phyloP scores from a whole-genome alignment of 1,140 invertebrate species.

The Temnothorax curvispinosus region DNA sequence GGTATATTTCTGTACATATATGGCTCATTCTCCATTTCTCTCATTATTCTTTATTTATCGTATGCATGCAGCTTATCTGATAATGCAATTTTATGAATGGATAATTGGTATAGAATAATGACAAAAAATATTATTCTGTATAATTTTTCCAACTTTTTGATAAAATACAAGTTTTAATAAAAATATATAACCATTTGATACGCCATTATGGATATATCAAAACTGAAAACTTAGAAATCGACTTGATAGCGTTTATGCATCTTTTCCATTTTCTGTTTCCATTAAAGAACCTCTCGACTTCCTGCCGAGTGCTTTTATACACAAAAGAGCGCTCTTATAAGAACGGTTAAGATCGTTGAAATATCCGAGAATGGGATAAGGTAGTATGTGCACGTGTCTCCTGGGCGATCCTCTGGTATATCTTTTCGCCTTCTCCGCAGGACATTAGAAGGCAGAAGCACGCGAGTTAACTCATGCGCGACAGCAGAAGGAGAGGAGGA shows the following conservation, averaged over 20 bases:
- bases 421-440: slow-evolving; percentile 33
- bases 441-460: background rate
- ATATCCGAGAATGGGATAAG: slow-evolving; percentile 37
- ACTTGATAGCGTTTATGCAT: background rate
- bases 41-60: background rate
- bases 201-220: background rate
- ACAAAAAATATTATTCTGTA: background rate
- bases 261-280: background rate
- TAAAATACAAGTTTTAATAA: background rate
- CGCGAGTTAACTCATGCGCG: slow-evolving; percentile 41
- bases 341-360: slow-evolving; percentile 34
- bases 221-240: background rate
- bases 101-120: background rate
- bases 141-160: background rate
- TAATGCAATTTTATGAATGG: background rate
- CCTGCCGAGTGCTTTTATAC: slow-evolving; percentile 15
- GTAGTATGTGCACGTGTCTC: slow-evolving; percentile 25
- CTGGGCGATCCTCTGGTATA: slow-evolving; percentile 3
- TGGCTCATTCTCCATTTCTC: background rate
- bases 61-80: background rate
- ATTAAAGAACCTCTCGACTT: slow-evolving; percentile 46
- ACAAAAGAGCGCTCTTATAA: slow-evolving; percentile 22
- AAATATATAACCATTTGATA: background rate
- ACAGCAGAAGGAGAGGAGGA: background rate
- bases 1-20: too few species aligned